Conservation (phyloP, 2,888 invertebrate genomes). For the Drosophila monieri region DNA sequence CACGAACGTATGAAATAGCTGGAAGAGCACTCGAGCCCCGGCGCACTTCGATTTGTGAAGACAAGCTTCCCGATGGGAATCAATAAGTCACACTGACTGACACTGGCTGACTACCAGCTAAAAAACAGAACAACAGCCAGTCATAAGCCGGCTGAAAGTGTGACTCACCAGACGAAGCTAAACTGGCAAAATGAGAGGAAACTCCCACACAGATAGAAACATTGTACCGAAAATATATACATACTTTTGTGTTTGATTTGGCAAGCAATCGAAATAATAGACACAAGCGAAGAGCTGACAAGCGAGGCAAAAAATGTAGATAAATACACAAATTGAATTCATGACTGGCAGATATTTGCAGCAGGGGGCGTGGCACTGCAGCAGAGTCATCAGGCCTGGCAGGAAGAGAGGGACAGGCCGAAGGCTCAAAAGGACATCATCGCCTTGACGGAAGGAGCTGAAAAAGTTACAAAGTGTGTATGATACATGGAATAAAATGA, state of each 20-base stretch:
- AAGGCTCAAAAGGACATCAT: neutral
- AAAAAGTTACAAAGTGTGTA: neutral
- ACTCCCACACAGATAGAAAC: slow-evolving; percentile 16
- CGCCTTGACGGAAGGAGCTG: neutral
- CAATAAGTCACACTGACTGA: slow-evolving; percentile 39
- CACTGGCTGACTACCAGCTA: slow-evolving; percentile 18
- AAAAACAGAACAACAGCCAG: slow-evolving; percentile 1
- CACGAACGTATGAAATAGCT: slow-evolving; percentile 19
- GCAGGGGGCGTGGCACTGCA: slow-evolving; percentile 28
- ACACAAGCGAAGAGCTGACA: slow-evolving; percentile 7
- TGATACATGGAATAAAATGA: neutral
- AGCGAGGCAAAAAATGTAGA: slow-evolving; percentile 12
- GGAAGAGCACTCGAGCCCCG: slow-evolving; percentile 4
- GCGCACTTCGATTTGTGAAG: neutral
- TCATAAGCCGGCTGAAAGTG: slow-evolving; percentile 31
- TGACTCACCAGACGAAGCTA: slow-evolving; percentile 37
- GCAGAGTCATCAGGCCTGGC: slow-evolving; percentile 19
- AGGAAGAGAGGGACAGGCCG: no score
- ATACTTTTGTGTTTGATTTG: slow-evolving; percentile 16
- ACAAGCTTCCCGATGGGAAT: slow-evolving; percentile 24
- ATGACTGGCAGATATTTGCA: slow-evolving; percentile 50
- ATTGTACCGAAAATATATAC: slow-evolving; percentile 6
- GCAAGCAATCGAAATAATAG: slow-evolving; percentile 33
- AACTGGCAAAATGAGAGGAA: neutral
- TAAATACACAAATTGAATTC: slow-evolving; percentile 72